Percentiles rank a stretch among this genome's conserved stretches.
These are phyloP conservation scores for Agapostemon virescens DNA, from an alignment of 2,888 invertebrate genomes.

Conservation along the genomic window DNA sequence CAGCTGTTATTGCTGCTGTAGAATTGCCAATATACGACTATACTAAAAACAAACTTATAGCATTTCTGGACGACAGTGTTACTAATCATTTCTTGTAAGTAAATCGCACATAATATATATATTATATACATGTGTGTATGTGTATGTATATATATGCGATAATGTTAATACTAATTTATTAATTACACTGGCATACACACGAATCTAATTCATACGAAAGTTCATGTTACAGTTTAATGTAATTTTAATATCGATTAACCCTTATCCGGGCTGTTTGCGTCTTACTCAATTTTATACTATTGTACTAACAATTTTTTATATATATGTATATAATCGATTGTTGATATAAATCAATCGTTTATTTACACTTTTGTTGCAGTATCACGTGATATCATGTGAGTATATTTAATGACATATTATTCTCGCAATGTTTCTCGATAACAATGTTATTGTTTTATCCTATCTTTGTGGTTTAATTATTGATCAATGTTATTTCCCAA, in stretches of 20 bases:
- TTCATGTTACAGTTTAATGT: constrained; percentile 4
- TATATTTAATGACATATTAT: constrained; percentile 40
- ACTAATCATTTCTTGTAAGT: constrained; percentile 93
- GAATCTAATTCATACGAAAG: not conserved
- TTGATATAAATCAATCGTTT: constrained; percentile 19
- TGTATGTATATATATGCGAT: constrained; percentile 7
- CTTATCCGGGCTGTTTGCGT: constrained; percentile 67
- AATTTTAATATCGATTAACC: constrained; percentile 58
- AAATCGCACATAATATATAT: constrained; percentile 35
- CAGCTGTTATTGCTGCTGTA: constrained; percentile 95
- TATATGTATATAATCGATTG: not conserved
- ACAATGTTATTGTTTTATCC: constrained; percentile 6
- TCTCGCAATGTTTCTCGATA: constrained; percentile 22
- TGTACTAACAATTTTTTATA: constrained; percentile 28
- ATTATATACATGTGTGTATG: constrained; percentile 7
- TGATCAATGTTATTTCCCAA: not conserved
- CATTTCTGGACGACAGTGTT: constrained; percentile 88
- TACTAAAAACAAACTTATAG: constrained; percentile 88
- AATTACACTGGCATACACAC: not conserved
- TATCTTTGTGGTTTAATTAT: not conserved
- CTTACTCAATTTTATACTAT: constrained; percentile 16
- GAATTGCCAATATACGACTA: constrained; percentile 97
- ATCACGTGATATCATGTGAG: constrained; percentile 55
- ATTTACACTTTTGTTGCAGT: constrained; percentile 26
- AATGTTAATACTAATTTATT: constrained; percentile 13